Evolutionary conservation across 2,113 vertebrate genomes (phyloP).

Genomic region (Petaurus breviceps): DNA sequence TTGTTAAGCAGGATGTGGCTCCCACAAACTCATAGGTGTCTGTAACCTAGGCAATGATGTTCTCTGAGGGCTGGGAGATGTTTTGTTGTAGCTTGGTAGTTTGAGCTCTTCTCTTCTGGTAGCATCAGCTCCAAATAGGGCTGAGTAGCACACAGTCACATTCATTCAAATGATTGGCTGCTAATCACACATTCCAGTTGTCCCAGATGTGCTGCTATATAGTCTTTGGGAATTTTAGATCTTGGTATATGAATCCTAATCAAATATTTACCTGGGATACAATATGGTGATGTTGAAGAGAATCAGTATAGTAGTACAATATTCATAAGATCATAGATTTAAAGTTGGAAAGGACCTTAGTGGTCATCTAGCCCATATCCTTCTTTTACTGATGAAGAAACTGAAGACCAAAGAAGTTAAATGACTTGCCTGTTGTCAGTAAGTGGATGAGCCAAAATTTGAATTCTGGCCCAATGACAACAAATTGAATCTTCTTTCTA

Average conservation of each 20-base stretch:
- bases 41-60: not conserved
- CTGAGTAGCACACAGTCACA: not conserved
- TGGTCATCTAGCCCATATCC: not conserved
- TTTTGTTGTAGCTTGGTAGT: not conserved
- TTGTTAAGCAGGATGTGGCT: not conserved
- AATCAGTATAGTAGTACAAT: not conserved
- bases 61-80: not conserved
- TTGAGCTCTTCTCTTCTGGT: not conserved
- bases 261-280: not conserved
- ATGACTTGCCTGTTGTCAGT: not conserved
- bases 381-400: not conserved
- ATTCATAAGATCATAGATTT: not conserved
- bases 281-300: not conserved
- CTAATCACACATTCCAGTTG: not conserved
- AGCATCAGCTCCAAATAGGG: not conserved
- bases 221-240: conserved; percentile 1
- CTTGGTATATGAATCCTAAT: conserved; percentile 8
- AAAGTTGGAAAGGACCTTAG: not conserved
- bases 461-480: not conserved
- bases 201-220: not conserved
- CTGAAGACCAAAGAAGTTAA: not conserved
- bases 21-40: not conserved
- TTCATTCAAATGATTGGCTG: not conserved
- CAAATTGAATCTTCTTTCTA: not conserved
- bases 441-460: not conserved